These are phyloP conservation scores for Sminthurinus aureus DNA, from an alignment of 2,888 invertebrate genomes.

Conservation along the genomic window DNA sequence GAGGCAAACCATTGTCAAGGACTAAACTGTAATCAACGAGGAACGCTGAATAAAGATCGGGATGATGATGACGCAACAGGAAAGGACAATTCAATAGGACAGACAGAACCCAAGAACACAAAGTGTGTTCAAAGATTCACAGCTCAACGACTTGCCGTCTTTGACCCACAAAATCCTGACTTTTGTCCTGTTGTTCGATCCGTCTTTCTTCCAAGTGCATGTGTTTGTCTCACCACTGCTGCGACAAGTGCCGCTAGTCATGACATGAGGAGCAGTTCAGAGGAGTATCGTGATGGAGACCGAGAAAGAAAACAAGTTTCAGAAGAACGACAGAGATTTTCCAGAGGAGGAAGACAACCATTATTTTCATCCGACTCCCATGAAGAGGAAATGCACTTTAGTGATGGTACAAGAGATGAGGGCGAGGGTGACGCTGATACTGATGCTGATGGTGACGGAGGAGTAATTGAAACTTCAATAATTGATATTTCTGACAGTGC, in stretches of 20 bases:
- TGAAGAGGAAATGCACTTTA: neutral
- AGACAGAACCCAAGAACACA: constrained; percentile 11
- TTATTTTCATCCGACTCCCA: constrained; percentile 21
- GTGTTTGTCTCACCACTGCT: constrained; percentile 54
- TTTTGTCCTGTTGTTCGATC: constrained; percentile 57
- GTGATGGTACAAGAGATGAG: neutral
- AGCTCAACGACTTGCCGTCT: constrained; percentile 56
- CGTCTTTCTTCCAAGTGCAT: constrained; percentile 59
- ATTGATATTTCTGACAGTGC: too few relatives aligned
- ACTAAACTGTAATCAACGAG: constrained; percentile 16
- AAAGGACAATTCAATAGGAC: constrained; percentile 3
- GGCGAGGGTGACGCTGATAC: neutral
- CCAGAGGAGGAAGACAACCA: constrained; percentile 15
- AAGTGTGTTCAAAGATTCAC: constrained; percentile 56
- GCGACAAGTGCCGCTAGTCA: neutral
- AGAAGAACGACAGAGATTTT: neutral
- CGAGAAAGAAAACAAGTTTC: neutral
- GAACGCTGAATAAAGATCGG: neutral
- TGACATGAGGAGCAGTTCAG: neutral
- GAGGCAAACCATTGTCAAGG: constrained; percentile 39
- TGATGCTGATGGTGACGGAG: neutral
- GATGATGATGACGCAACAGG: neutral
- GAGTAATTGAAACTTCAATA: neutral
- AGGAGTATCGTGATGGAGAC: neutral
- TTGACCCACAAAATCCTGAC: constrained; percentile 56